phyloP scores from a whole-genome alignment of 2,888 invertebrate species.

The Euplagia quadripunctaria region DNA sequence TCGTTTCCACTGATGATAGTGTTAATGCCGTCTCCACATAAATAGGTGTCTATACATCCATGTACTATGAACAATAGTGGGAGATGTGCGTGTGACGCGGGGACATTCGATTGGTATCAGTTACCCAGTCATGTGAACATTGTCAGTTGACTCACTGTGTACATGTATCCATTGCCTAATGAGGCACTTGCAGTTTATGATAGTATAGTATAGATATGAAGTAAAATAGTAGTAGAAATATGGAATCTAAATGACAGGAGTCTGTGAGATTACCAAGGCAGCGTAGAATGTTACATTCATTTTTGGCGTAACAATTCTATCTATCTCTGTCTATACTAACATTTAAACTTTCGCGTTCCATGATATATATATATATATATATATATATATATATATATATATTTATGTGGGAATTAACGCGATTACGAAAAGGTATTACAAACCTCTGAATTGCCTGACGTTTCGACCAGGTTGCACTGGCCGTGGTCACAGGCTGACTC shows the following conservation, averaged over 20 bases:
- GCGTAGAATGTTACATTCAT: not conserved
- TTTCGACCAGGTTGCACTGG: too few relatives aligned
- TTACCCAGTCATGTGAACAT: slow-evolving; percentile 18
- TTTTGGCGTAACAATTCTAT: not conserved
- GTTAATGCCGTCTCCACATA: slow-evolving; percentile 7
- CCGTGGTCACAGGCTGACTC: too few relatives aligned
- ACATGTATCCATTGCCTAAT: slow-evolving; percentile 14
- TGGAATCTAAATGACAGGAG: not conserved
- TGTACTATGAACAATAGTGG: slow-evolving; percentile 64
- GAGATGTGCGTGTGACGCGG: slow-evolving; percentile 66
- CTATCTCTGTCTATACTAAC: not conserved
- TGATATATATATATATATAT: too few relatives aligned
- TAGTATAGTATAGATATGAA: too few relatives aligned
- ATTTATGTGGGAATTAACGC: too few relatives aligned
- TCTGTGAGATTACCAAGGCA: not conserved
- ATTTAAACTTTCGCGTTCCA: too few relatives aligned
- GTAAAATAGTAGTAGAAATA: not conserved
- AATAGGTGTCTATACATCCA: not conserved
- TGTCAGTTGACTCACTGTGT: slow-evolving; percentile 13
- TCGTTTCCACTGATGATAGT: not conserved
- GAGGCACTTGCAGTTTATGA: slow-evolving; percentile 2
- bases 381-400: too few relatives aligned
- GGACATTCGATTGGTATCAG: slow-evolving; percentile 43
- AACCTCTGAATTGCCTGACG: too few relatives aligned
- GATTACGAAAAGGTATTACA: too few relatives aligned